These are phyloP conservation scores for Lasioglossum morio DNA, from an alignment of 2,888 invertebrate species.

Conservation along the genomic window DNA sequence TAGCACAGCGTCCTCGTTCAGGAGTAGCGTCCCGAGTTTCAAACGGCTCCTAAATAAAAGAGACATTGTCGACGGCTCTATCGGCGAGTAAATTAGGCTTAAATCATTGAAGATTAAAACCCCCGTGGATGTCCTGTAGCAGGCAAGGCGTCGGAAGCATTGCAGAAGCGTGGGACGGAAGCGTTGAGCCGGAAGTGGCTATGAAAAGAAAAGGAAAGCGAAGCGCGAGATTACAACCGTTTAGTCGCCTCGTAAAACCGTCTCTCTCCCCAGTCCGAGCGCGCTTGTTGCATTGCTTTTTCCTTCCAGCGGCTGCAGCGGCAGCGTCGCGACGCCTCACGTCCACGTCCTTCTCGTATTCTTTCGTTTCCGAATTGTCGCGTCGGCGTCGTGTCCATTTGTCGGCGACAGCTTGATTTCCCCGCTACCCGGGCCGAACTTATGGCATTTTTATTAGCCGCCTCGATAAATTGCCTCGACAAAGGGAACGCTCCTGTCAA, in stretches of 20 bases:
- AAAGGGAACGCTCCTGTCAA: background rate
- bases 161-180: constrained; percentile 16
- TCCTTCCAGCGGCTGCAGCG: constrained; percentile 11
- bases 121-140: constrained; percentile 13
- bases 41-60: background rate
- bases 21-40: background rate
- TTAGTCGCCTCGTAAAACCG: constrained; percentile 78
- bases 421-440: constrained; percentile 30
- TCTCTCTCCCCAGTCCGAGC: constrained; percentile 56
- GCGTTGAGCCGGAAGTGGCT: constrained; percentile 40
- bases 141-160: background rate
- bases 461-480: constrained; percentile 68
- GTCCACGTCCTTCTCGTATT: constrained; percentile 40
- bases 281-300: constrained; percentile 54
- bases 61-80: background rate
- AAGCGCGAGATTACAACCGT: constrained; percentile 73
- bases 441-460: constrained; percentile 75
- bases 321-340: constrained; percentile 12
- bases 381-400: constrained; percentile 36
- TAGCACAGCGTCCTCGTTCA: background rate
- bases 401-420: constrained; percentile 16
- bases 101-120: constrained; percentile 41
- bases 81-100: background rate
- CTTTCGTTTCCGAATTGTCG: constrained; percentile 27
- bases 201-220: constrained; percentile 72